phyloP scores from a whole-genome alignment of 2,888 invertebrate species.

The Pristionchus maxplancki region DNA sequence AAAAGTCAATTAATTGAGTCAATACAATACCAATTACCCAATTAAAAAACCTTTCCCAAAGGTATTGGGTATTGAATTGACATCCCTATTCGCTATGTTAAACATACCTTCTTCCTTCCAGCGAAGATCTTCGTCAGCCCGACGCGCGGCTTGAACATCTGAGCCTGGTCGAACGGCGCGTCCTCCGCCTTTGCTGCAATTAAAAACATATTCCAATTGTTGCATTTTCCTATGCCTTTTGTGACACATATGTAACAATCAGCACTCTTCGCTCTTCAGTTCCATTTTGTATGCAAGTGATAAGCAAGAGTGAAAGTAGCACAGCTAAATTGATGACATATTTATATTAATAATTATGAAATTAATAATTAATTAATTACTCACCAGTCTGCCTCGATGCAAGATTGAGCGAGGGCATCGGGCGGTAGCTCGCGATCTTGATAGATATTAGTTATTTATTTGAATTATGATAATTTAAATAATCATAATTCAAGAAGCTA shows the following conservation, averaged over 20 bases:
- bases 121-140: slow-evolving; percentile 52
- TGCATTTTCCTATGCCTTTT: no score
- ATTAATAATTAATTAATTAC: neutral
- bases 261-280: no score
- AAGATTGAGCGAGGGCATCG: slow-evolving; percentile 33
- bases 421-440: slow-evolving; percentile 47
- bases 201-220: neutral
- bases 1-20: no score
- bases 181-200: slow-evolving; percentile 28
- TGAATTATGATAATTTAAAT: neutral
- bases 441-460: neutral
- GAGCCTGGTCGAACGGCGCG: slow-evolving; percentile 47
- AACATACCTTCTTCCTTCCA: slow-evolving; percentile 48
- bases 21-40: no score
- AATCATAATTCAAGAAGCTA: no score
- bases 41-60: no score
- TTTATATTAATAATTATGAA: no score
- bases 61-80: no score
- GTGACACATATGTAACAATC: no score
- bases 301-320: no score
- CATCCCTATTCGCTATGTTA: neutral
- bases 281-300: no score
- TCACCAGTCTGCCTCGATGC: slow-evolving; percentile 7
- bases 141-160: slow-evolving; percentile 56
- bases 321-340: no score